These are phyloP conservation scores for Aphidius colemani DNA, from an alignment of 2,888 invertebrate genomes.

Conservation along the genomic window DNA sequence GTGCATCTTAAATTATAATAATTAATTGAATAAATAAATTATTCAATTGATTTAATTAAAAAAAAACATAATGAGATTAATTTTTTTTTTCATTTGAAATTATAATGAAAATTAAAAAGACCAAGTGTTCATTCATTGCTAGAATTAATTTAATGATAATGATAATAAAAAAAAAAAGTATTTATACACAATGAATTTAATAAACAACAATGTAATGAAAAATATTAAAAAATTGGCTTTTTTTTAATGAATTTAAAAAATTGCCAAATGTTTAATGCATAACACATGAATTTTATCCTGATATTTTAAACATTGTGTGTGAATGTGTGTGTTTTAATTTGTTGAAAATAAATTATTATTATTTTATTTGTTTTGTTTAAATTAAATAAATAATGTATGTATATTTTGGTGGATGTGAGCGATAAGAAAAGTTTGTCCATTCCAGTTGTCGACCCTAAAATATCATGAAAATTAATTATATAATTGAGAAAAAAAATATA, in stretches of 20 bases:
- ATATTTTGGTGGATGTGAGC: slow-evolving; percentile 41
- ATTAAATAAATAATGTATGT: slow-evolving; percentile 27
- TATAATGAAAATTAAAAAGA: slow-evolving; percentile 9
- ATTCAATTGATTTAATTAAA: slow-evolving; percentile 15
- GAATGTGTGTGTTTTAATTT: too few relatives aligned
- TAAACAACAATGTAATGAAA: too few relatives aligned
- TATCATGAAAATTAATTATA: slow-evolving; percentile 15
- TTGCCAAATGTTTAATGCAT: too few relatives aligned
- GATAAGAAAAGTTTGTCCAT: slow-evolving; percentile 44
- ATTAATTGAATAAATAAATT: slow-evolving; percentile 18
- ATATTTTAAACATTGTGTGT: too few relatives aligned
- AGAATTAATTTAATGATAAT: not conserved
- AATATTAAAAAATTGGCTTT: too few relatives aligned
- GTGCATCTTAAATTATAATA: slow-evolving; percentile 17
- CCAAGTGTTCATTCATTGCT: slow-evolving; percentile 27
- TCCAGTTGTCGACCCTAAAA: slow-evolving; percentile 38
- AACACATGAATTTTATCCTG: too few relatives aligned
- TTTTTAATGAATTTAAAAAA: too few relatives aligned
- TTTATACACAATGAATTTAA: not conserved
- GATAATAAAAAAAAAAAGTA: not conserved
- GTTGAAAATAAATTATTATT: too few relatives aligned
- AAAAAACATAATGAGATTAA: slow-evolving; percentile 18
- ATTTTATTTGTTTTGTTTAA: too few relatives aligned
- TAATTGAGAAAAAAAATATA: not conserved
- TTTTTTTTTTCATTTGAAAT: slow-evolving; percentile 15